Conservation (phyloP, 2,113 vertebrate species). For the Malurus alboscapulatus region DNA sequence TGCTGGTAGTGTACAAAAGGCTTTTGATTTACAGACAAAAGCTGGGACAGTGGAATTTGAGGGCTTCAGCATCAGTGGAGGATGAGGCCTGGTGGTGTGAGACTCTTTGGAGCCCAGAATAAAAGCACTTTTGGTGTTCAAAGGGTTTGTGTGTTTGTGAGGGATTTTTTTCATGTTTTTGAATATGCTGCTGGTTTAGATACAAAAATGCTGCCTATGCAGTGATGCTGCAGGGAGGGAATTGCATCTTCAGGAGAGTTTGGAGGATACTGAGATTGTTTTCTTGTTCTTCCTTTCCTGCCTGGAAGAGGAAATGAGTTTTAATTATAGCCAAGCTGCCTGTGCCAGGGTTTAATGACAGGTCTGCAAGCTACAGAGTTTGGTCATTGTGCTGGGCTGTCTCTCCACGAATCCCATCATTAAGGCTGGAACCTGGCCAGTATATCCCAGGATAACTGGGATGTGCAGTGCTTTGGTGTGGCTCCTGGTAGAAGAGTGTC, state of each 20-base stretch:
- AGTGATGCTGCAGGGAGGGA: neutral
- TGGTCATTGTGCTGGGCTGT: accelerated
- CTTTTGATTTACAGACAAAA: neutral
- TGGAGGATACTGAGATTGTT: neutral
- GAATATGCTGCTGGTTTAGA: neutral
- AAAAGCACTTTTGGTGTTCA: neutral
- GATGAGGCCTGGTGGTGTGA: neutral
- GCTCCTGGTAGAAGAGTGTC: neutral
- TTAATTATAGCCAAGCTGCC: neutral
- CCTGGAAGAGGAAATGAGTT: neutral
- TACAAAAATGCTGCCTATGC: neutral
- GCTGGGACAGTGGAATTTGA: neutral
- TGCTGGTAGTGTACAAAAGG: neutral
- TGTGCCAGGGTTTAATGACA: neutral
- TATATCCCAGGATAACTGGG: neutral
- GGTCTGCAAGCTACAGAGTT: neutral
- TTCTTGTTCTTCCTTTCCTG: neutral
- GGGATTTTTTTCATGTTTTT: neutral
- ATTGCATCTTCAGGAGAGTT: neutral
- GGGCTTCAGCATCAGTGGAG: neutral
- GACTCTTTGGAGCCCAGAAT: neutral
- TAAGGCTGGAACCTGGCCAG: neutral
- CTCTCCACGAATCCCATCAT: neutral
- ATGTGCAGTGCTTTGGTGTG: neutral
- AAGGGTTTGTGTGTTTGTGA: neutral